A percentile compares a stretch with the other conserved stretches of the same genome.
These are phyloP conservation scores for Pantherophis alleghaniensis DNA, from an alignment of 2,797 vertebrate species.

Conservation along the genomic window DNA sequence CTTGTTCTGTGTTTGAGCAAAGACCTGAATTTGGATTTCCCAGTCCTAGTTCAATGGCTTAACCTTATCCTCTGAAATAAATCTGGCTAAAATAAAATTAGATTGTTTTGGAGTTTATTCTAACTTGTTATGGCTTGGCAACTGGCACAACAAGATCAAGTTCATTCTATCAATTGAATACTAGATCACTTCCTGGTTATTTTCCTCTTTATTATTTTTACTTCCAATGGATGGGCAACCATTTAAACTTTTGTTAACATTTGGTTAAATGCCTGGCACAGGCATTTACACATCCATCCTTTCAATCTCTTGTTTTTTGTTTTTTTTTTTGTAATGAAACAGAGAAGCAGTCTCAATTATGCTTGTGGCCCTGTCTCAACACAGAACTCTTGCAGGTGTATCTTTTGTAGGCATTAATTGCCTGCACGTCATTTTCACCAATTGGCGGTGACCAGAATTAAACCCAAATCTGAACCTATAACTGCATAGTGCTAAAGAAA, in stretches of 20 bases:
- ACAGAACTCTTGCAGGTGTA: neutral
- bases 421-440: neutral
- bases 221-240: neutral
- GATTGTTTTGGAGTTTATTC: neutral
- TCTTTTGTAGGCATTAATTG: neutral
- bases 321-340: neutral
- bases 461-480: neutral
- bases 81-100: neutral
- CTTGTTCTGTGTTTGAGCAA: neutral
- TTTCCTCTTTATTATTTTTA: neutral
- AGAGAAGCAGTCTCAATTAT: neutral
- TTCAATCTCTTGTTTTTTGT: too few species aligned
- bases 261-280: neutral
- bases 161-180: neutral
- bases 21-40: neutral
- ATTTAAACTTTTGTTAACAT: neutral
- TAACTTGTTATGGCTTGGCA: neutral
- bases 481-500: neutral
- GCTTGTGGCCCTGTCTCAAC: neutral
- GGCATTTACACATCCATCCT: neutral
- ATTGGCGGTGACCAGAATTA: slow-evolving; percentile 2
- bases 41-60: neutral
- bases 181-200: neutral
- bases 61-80: neutral
- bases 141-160: neutral